Conservation (phyloP, 2,888 invertebrate genomes). For the Drosophila prostipennis region DNA sequence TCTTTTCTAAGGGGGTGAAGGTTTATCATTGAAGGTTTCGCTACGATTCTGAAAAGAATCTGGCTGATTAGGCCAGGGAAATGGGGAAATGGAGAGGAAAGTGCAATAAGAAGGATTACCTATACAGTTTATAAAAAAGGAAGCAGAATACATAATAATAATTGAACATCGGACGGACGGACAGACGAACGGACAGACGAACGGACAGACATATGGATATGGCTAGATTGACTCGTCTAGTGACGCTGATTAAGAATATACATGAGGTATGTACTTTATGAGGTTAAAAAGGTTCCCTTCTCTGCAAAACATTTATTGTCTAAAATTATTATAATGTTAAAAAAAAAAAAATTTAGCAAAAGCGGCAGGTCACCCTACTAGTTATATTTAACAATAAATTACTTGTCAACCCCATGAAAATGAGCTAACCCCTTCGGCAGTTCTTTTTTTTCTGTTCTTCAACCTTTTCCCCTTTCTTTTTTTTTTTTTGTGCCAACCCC, state of each 20-base stretch:
- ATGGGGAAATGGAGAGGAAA: neutral
- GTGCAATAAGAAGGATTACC: neutral
- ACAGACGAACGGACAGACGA: too few species aligned
- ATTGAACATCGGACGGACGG: too few species aligned
- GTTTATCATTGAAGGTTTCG: slow-evolving; percentile 5
- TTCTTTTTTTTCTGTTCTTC: neutral
- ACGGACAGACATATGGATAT: too few species aligned
- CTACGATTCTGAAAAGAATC: neutral
- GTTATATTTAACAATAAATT: too few species aligned
- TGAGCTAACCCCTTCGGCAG: neutral
- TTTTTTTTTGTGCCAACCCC: slow-evolving; percentile 7
- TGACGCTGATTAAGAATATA: too few species aligned
- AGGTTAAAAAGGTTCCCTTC: too few species aligned
- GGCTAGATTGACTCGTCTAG: too few species aligned
- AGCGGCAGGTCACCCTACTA: too few species aligned
- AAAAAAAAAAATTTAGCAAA: neutral
- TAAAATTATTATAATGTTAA: neutral
- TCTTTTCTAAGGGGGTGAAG: slow-evolving; percentile 21
- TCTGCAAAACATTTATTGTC: too few species aligned
- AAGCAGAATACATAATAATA: too few species aligned
- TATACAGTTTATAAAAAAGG: neutral
- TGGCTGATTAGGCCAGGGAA: slow-evolving; percentile 1
- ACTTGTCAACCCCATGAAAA: neutral
- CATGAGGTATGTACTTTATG: too few species aligned
- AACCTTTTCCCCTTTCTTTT: neutral